Evolutionary conservation across 92 coral and sea anemone genomes (phyloP), one percentile per base, ranked within the genome.

Genomic region (Actinernus sp.): DNA sequence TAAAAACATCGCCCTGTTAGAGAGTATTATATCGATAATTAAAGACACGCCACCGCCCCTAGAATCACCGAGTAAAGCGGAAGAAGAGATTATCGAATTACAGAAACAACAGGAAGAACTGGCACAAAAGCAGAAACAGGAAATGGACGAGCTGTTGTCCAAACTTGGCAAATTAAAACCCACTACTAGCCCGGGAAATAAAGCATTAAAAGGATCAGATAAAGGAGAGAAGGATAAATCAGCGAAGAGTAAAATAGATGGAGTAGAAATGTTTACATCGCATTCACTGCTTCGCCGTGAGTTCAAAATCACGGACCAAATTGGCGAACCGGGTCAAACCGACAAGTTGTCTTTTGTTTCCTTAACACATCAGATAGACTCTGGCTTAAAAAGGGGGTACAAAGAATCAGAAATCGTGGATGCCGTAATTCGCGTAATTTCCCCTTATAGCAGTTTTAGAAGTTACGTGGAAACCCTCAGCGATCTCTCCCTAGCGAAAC

Each of bases 341-440:
- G 83, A 69, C 11, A 76, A 70, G 32, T 38, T 77, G 47, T 48
- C 76, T 9, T 85, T 84, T 47, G 76, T 84, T 5, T 84, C 85
- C 5, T 68, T 71, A 4, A 85, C 76, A 7, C 91, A 79, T 16
- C 87, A 79, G 59, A 66, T 67, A 0, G 87, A 86, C 31, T 79
- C 79, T 1, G 81, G 82, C 8, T 49, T 86, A 9, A 79, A 73
- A 45, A 57, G 78, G 32, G 80, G 64, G 5, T 73, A 79, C 31
- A 53, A 60, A 14, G 83, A 73, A 31, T 50, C 20, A 3, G 78
- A 85, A 11, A 78, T 71, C 24, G 49, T 53, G 0, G 78, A 73
- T 31, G 64, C 87, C 0, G 70, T 70, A 11, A 84, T 77, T 10
- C 71, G 67, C 18, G 65, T 81, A 5, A 77, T 63, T 30, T 77